phyloP scores from a whole-genome alignment of 2,113 vertebrate species.

The Elephas maximus region DNA sequence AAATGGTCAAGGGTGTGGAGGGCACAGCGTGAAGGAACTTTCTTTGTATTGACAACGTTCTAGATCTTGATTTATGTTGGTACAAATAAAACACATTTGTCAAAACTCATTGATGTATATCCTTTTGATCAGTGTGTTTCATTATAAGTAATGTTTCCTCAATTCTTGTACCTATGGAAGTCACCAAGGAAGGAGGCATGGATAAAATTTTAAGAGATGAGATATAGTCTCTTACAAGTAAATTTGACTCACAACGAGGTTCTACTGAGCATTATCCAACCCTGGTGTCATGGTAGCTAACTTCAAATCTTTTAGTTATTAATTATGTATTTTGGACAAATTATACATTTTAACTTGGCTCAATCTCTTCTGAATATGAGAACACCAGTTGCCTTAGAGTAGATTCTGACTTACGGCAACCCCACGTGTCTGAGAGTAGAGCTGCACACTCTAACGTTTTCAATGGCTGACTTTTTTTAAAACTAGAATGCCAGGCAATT shows the following conservation, averaged over 20 bases:
- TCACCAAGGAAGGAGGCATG: not conserved
- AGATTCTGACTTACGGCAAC: too few species aligned
- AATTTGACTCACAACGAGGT: not conserved
- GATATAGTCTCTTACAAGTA: not conserved
- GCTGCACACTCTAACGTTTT: too few species aligned
- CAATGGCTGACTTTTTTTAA: too few species aligned
- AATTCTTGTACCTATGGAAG: not conserved
- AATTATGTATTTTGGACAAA: not conserved
- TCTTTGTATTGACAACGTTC: not conserved
- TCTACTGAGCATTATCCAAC: not conserved
- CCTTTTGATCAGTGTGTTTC: not conserved
- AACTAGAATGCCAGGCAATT: too few species aligned
- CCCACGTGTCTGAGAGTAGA: too few species aligned
- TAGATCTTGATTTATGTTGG: not conserved
- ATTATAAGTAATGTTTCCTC: not conserved
- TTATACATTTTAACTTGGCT: not conserved
- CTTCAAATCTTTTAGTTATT: not conserved
- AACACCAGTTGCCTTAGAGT: too few species aligned
- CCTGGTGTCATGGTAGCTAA: not conserved
- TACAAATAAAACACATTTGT: not conserved
- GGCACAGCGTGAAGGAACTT: not conserved
- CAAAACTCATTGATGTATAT: not conserved
- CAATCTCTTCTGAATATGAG: not conserved
- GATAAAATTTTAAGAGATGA: not conserved
- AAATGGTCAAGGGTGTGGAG: not conserved